These are phyloP conservation scores for Anhinga rufa DNA, from an alignment of 2,113 vertebrate genomes.

Conservation along the genomic window DNA sequence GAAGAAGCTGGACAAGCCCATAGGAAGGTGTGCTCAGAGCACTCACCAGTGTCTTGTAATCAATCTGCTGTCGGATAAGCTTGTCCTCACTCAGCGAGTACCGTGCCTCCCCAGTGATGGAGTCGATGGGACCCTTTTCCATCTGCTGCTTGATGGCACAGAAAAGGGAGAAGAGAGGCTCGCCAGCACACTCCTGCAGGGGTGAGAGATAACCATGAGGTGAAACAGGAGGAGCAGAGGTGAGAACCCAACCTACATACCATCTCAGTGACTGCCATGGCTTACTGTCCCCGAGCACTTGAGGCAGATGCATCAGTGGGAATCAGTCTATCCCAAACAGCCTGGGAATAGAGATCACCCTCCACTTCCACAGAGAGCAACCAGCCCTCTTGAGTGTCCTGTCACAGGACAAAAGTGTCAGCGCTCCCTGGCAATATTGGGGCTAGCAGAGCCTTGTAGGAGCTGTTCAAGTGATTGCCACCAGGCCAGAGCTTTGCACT, in stretches of 20 bases:
- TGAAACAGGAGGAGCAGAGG: background rate
- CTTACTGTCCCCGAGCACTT: background rate
- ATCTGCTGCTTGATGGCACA: slow-evolving; percentile 98
- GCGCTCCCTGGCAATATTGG: accelerated
- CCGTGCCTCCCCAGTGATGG: slow-evolving; percentile 94
- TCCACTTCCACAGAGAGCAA: background rate
- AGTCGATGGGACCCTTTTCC: slow-evolving; percentile 95
- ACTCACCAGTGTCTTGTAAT: slow-evolving; percentile 97
- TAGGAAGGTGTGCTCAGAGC: background rate
- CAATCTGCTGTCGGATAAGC: slow-evolving; percentile 97
- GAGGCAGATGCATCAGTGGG: accelerated
- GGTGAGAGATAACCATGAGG: background rate
- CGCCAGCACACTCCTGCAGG: slow-evolving; percentile 91
- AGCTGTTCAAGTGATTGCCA: background rate
- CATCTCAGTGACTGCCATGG: accelerated
- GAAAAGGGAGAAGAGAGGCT: slow-evolving; percentile 98
- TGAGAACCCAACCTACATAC: background rate
- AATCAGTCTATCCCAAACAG: background rate
- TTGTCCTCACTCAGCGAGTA: slow-evolving; percentile 98
- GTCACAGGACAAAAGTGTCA: background rate
- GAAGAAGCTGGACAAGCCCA: background rate
- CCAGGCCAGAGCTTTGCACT: background rate
- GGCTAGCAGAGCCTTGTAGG: background rate
- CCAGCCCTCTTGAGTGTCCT: background rate
- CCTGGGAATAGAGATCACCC: background rate